These are phyloP conservation scores for Phortica magna DNA, from an alignment of 2,888 invertebrate genomes.

Conservation along the genomic window DNA sequence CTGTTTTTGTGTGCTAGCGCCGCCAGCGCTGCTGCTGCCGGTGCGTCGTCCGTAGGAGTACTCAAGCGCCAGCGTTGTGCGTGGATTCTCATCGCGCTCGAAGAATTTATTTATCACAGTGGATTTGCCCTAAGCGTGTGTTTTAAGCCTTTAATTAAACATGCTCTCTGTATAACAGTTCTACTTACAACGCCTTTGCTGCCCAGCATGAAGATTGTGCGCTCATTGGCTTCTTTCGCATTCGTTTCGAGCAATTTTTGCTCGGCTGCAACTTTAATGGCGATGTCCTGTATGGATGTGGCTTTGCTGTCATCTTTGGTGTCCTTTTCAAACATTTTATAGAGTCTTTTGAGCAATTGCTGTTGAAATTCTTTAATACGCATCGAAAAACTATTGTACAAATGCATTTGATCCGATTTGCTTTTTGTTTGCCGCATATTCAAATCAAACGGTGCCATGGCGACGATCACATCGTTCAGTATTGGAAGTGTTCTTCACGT, in stretches of 20 bases:
- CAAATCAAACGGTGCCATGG: background rate
- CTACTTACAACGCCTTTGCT: slow-evolving; percentile 83
- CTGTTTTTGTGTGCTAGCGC: slow-evolving; percentile 62
- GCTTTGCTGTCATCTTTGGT: slow-evolving; percentile 52
- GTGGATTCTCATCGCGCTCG: slow-evolving; percentile 85
- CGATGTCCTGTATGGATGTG: slow-evolving; percentile 80
- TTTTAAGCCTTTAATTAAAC: background rate
- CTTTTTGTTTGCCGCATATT: background rate
- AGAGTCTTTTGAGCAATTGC: slow-evolving; percentile 51
- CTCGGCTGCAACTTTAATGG: slow-evolving; percentile 79
- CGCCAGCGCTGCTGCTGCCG: slow-evolving; percentile 63
- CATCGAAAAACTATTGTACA: background rate
- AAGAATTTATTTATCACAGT: slow-evolving; percentile 87
- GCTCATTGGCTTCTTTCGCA: slow-evolving; percentile 71
- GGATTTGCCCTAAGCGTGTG: slow-evolving; percentile 85
- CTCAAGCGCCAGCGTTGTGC: slow-evolving; percentile 90
- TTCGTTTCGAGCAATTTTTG: slow-evolving; percentile 69
- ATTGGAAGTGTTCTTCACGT: too few species aligned
- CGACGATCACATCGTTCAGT: background rate
- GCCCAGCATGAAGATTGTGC: slow-evolving; percentile 83
- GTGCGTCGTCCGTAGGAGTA: slow-evolving; percentile 90
- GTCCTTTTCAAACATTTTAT: slow-evolving; percentile 61
- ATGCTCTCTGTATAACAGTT: background rate
- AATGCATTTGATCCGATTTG: background rate
- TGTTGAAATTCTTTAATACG: slow-evolving; percentile 16